Conservation (phyloP, 2,888 invertebrate species). For the Aporophyla nigra region DNA sequence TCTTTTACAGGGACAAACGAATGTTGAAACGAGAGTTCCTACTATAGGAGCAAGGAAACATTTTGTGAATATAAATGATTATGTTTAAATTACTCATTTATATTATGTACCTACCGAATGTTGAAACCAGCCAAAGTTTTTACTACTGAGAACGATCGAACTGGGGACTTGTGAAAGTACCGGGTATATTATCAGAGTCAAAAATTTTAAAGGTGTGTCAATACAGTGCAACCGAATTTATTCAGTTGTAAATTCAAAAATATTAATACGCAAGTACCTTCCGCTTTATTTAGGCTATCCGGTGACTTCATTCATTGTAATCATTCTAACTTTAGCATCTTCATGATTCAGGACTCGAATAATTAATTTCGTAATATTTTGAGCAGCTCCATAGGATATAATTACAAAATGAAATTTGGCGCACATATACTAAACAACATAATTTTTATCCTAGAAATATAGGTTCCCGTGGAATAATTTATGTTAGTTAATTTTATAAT, state of each 20-base stretch:
- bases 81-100: neutral
- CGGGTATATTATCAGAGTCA: neutral
- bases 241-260: neutral
- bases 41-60: neutral
- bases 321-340: neutral
- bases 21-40: neutral
- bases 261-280: neutral
- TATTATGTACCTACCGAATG: neutral
- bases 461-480: neutral
- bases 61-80: neutral
- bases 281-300: neutral
- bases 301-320: neutral
- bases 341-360: neutral
- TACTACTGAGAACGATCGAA: no score
- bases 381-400: neutral
- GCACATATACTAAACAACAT: neutral
- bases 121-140: neutral
- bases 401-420: neutral
- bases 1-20: conserved; percentile 30
- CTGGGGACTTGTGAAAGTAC: neutral
- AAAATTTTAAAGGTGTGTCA: neutral
- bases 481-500: no score
- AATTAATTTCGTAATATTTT: neutral
- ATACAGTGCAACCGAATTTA: neutral
- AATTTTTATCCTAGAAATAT: neutral